Conservation (phyloP, 2,888 invertebrate genomes). For the Brachylomia viminalis region DNA sequence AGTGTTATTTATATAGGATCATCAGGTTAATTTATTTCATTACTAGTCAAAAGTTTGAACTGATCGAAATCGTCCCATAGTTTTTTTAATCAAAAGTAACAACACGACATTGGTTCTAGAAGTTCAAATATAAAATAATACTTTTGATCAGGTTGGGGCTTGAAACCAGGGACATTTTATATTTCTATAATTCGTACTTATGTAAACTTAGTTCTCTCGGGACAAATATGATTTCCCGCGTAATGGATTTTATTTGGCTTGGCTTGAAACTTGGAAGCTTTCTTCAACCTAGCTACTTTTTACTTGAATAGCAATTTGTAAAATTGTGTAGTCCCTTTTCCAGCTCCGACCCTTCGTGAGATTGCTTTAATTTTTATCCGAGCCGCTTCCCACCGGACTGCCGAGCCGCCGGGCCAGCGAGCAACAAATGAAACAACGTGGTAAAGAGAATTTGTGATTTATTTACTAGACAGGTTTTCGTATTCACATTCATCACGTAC, state of each 20-base stretch:
- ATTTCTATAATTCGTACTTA: conserved; percentile 42
- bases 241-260: conserved; percentile 52
- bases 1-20: not conserved
- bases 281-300: conserved; percentile 45
- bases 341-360: conserved; percentile 33
- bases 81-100: conserved; percentile 4
- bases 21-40: conserved; percentile 1
- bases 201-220: conserved; percentile 40
- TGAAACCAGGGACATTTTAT: conserved; percentile 28
- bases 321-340: conserved; percentile 40
- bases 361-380: conserved; percentile 48
- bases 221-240: conserved; percentile 50
- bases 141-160: conserved; percentile 20
- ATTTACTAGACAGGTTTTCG: conserved; percentile 87
- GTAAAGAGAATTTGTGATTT: conserved; percentile 86
- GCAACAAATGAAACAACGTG: conserved; percentile 72
- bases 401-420: not conserved
- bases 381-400: not conserved
- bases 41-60: not conserved
- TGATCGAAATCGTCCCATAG: not conserved
- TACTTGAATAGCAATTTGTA: conserved; percentile 51
- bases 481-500: conserved; percentile 89
- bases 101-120: conserved; percentile 7
- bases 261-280: conserved; percentile 48
- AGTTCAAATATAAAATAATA: conserved; percentile 20